Base-by-base conservation (phyloP, 2,797 vertebrate genomes). In the Microctenopoma stevenorrisi region DNA sequence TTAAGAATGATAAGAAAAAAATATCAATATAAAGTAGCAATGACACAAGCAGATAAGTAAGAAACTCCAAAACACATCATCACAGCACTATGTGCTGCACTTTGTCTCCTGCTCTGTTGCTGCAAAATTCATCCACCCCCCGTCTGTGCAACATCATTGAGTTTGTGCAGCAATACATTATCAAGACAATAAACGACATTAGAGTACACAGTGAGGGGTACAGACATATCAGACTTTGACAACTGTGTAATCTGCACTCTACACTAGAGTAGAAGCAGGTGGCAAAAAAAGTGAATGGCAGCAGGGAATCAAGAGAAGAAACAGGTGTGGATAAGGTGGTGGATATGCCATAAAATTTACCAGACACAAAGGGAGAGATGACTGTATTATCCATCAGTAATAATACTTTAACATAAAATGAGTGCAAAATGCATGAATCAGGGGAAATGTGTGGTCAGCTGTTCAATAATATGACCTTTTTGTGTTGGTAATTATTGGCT, bases 61-160 rank as follows among this genome's bases (percentile, higher is more conserved):
- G 25, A 76, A 69, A 72, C 28, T 25, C 42, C 22, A 55, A 50
- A 72, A 74, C 12, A 47, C 28, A 78, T 79, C 56, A 78, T 78
- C 3, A 10, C 33, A 59, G 12, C 33, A 54, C 5, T 62, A 64
- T 72, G 49, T 60, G 76, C 55, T 64, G 42, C 72, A 78, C 47
- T 77, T 71, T 67, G 50, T 74, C 64, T 72, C 68, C 43, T 44
- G 50, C 33, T 62, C 26, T 30, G 72, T 0, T 52, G 26, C 11
- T 63, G 60, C 47, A 68, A n/a, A 22, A 37, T 43, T 64, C 56
- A 42, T 54, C 33, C 54, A 57, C 44, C 76, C 66, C 58, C 75
- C 10, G 16, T 64, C 64, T 65, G 66, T 59, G 77, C 56, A 42
- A 65, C 55, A 79, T 81, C 73, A 76, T 85, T 86, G 75, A 64